These are phyloP conservation scores for Pelobates cultripes DNA, from an alignment of 2,797 vertebrate genomes.

Conservation along the genomic window DNA sequence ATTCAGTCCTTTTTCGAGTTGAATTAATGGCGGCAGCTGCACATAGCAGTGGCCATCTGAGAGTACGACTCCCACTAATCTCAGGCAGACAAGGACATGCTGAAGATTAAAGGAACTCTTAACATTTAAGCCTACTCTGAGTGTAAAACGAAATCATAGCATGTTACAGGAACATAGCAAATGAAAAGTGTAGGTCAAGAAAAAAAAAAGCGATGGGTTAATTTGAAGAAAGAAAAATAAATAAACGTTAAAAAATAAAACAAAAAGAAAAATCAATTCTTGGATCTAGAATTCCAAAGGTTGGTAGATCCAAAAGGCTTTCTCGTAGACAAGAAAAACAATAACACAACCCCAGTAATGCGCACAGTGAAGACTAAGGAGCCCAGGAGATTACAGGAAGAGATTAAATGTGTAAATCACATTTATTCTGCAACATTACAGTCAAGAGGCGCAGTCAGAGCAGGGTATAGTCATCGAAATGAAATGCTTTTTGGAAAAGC, in stretches of 20 bases:
- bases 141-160: too few species aligned
- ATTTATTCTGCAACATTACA: conserved; percentile 35
- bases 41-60: too few species aligned
- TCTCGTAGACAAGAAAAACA: conserved; percentile 1
- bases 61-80: too few species aligned
- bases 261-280: not conserved
- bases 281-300: not conserved
- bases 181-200: too few species aligned
- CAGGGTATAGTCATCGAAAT: not conserved
- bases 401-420: conserved; percentile 51
- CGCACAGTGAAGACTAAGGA: conserved; percentile 1
- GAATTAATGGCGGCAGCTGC: too few species aligned
- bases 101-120: too few species aligned
- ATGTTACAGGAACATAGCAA: too few species aligned
- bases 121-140: too few species aligned
- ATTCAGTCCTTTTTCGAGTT: too few species aligned
- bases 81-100: too few species aligned
- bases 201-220: not conserved
- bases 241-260: not conserved
- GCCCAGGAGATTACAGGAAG: conserved; percentile 31
- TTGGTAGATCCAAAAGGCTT: conserved; percentile 8
- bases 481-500: not conserved
- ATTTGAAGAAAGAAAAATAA: not conserved
- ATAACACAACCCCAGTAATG: conserved; percentile 30
- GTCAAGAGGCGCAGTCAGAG: conserved; percentile 19